These are phyloP conservation scores for Galaxea fascicularis DNA, from an alignment of 92 coral and sea anemone species.

Conservation along the genomic window DNA sequence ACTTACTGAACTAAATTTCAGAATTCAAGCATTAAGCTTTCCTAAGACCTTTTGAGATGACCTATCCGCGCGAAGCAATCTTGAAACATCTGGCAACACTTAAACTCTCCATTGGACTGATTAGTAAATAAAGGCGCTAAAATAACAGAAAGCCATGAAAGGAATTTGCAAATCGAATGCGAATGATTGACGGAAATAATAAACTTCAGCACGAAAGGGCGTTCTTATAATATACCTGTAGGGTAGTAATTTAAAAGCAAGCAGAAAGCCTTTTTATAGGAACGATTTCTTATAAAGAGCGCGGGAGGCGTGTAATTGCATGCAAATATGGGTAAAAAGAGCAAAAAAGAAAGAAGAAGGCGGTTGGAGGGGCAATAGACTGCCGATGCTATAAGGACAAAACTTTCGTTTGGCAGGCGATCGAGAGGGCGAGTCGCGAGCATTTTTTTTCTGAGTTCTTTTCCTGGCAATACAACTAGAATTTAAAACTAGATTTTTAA, in stretches of 20 bases:
- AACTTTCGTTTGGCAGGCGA: no score
- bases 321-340: no score
- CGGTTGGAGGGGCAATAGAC: no score
- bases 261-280: background rate
- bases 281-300: no score
- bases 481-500: no score
- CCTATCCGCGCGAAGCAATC: background rate
- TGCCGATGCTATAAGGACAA: no score
- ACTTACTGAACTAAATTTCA: background rate
- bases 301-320: no score
- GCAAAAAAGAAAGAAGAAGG: no score
- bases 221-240: slow-evolving; percentile 11
- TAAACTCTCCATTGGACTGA: background rate
- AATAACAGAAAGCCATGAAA: slow-evolving; percentile 36
- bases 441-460: no score
- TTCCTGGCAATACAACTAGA: no score
- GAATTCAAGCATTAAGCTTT: background rate
- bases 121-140: slow-evolving; percentile 10
- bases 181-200: slow-evolving; percentile 11
- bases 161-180: slow-evolving; percentile 36
- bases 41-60: background rate
- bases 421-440: no score
- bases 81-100: background rate
- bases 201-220: background rate
- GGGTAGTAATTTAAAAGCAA: background rate